Percentiles rank a stretch among this genome's conserved stretches.
Conservation (phyloP, 1,140 invertebrate genomes). For the Caenorhabditis remanei region DNA sequence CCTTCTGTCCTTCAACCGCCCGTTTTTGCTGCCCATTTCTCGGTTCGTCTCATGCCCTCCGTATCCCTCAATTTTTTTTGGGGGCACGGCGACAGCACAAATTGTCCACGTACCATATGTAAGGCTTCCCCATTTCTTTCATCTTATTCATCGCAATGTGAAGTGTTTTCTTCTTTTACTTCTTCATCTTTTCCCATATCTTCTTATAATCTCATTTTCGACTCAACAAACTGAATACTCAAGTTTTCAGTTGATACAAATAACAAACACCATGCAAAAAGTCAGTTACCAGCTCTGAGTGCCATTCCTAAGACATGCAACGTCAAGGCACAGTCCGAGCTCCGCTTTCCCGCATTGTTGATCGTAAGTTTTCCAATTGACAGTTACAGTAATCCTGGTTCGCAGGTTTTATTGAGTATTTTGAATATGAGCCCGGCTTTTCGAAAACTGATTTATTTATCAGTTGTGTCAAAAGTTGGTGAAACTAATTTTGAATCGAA, state of each 20-base stretch:
- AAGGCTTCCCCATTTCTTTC: neutral
- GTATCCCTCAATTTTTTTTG: conserved; percentile 7
- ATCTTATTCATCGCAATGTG: neutral
- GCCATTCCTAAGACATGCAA: conserved; percentile 29
- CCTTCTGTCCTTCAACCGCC: conserved; percentile 12
- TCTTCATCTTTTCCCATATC: neutral
- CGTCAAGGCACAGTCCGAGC: conserved; percentile 46
- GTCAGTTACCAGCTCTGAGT: conserved; percentile 14
- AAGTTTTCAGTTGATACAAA: conserved; percentile 15
- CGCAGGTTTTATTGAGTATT: neutral
- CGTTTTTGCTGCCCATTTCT: conserved; percentile 23
- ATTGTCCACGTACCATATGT: conserved; percentile 43
- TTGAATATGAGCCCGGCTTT: neutral
- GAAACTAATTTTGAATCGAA: too few species aligned
- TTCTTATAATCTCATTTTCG: neutral
- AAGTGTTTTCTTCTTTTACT: neutral
- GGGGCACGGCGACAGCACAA: neutral
- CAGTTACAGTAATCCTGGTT: too few species aligned
- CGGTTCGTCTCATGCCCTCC: conserved; percentile 10
- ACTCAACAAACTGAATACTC: neutral
- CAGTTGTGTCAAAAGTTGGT: too few species aligned
- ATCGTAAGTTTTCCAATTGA: neutral
- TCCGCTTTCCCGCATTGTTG: conserved; percentile 40
- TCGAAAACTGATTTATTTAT: too few species aligned
- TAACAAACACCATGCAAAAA: conserved; percentile 12